These are phyloP conservation scores for Baccha elongata DNA, from an alignment of 2,888 invertebrate species.

Conservation along the genomic window DNA sequence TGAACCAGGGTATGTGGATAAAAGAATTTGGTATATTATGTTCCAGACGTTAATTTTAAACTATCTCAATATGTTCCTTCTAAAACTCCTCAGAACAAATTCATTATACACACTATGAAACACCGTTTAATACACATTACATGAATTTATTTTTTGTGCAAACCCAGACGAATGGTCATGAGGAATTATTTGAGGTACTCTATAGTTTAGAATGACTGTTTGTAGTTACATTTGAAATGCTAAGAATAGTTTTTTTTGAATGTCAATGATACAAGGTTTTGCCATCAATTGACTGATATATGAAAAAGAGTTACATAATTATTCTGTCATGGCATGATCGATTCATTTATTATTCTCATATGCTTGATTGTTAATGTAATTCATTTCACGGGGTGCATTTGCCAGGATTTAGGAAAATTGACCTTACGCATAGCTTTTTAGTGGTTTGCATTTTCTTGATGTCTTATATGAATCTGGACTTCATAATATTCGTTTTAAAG, in stretches of 20 bases:
- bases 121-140: constrained; percentile 10
- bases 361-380: background rate
- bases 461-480: too few relatives aligned
- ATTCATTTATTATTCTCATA: background rate
- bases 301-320: background rate
- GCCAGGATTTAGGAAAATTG: too few relatives aligned
- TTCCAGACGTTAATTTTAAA: too few relatives aligned
- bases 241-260: too few relatives aligned
- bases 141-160: constrained; percentile 46
- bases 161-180: constrained; percentile 59
- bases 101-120: constrained; percentile 16
- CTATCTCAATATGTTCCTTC: too few relatives aligned
- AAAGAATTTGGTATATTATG: too few relatives aligned
- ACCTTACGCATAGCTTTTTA: too few relatives aligned
- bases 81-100: too few relatives aligned
- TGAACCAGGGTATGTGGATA: constrained; percentile 87
- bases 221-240: constrained; percentile 34
- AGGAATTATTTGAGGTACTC: constrained; percentile 66
- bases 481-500: too few relatives aligned
- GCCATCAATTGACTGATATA: constrained; percentile 7
- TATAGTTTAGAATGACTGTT: constrained; percentile 26
- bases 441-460: too few relatives aligned
- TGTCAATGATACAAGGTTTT: too few relatives aligned
- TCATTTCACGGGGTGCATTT: too few relatives aligned
- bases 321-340: constrained; percentile 8